phyloP scores from a whole-genome alignment of 2,113 vertebrate genomes.

The Strix uralensis region DNA sequence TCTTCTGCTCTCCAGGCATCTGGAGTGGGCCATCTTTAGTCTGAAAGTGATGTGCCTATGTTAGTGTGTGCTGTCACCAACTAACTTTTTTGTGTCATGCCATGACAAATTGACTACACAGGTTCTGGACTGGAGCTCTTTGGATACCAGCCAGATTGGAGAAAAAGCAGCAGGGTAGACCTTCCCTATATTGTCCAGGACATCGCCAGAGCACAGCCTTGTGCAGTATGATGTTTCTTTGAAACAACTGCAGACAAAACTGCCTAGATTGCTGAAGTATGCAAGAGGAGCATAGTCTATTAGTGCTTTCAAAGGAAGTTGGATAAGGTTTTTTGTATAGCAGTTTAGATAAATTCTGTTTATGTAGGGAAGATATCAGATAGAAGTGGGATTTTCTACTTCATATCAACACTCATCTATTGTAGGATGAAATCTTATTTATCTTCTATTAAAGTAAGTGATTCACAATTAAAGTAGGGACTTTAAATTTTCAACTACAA shows the following conservation, averaged over 20 bases:
- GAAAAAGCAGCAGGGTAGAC: neutral
- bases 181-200: neutral
- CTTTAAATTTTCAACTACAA: neutral
- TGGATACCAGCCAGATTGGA: neutral
- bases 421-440: neutral
- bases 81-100: neutral
- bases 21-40: neutral
- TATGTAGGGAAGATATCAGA: neutral
- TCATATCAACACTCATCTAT: neutral
- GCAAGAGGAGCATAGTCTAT: neutral
- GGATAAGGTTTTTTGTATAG: neutral
- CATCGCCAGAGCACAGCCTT: neutral
- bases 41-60: neutral
- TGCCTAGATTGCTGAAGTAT: neutral
- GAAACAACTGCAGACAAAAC: neutral
- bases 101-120: neutral
- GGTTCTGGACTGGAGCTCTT: neutral
- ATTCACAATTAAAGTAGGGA: neutral
- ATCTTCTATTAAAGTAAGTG: neutral
- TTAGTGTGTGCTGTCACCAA: neutral
- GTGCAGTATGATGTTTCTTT: neutral
- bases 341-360: neutral
- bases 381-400: neutral
- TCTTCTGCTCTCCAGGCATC: neutral
- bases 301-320: neutral